Evolutionary conservation across 35 echinoderm and acorn worm species (phyloP), one percentile per base, ranked within the genome.

Genomic region (Eucidaris tribuloides): DNA sequence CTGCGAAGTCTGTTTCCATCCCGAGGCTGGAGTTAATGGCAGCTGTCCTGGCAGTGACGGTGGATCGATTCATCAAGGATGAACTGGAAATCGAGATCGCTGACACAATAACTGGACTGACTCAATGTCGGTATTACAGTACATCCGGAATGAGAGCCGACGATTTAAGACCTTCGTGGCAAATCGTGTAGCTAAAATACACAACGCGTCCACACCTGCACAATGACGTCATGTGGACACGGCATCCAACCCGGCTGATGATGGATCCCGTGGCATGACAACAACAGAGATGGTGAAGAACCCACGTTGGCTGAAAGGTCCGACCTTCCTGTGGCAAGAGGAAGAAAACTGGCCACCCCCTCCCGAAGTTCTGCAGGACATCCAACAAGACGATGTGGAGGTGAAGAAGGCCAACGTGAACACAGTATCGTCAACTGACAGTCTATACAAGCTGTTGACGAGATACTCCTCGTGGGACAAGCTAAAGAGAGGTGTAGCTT

Each of bases 101-200:
- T n/a, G n/a, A n/a, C n/a, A n/a, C n/a, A n/a, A n/a, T n/a, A n/a
- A 59, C 54, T 76, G 45, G 83, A 85, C 83, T 52, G 83, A 85
- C 46, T 85, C 83, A 49, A 85, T 49, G 7, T 76, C 66, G 40
- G 83, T 85, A 9, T 50, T 85, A 34, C 42, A 85, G 13, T 85
- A 85, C 24, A 86, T 56, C 15, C 0, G 48, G 15, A 86, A 86
- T 34, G 28, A 33, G 32, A 45, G 58, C 6, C 76, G 66, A 77
- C 30, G 30, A n/a, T 86, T 86, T n/a, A 32, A 56, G 24, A 58
- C 70, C 19, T 86, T 86, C 42, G 83, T 86, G 25, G 65, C 66
- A 25, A 86, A 86, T 56, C 19, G 83, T 19, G 39, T 78, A 1
- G 27, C 30, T 3, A 37, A 77, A 29, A 86, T 78, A 1, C 83